These are phyloP conservation scores for Synergus umbraculus DNA, from an alignment of 2,888 invertebrate genomes.

Conservation along the genomic window DNA sequence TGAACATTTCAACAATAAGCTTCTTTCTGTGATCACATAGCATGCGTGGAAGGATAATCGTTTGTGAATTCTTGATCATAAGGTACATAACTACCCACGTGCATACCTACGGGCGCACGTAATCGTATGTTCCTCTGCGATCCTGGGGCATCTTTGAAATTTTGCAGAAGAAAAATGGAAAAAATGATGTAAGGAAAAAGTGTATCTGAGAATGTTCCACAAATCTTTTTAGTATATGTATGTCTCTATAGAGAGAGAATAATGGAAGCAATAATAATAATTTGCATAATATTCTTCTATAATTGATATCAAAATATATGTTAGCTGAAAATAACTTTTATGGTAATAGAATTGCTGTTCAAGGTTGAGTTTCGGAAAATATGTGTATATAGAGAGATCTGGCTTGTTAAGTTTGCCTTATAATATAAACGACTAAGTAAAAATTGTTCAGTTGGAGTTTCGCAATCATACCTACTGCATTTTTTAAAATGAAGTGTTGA, in stretches of 20 bases:
- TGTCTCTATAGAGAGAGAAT: no score
- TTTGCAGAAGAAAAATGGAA: slow-evolving; percentile 2
- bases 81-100: slow-evolving; percentile 18
- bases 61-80: slow-evolving; percentile 16
- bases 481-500: slow-evolving; percentile 38
- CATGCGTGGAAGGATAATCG: slow-evolving; percentile 8
- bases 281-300: no score
- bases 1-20: not conserved
- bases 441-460: slow-evolving; percentile 1
- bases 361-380: not conserved
- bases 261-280: no score
- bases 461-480: slow-evolving; percentile 12
- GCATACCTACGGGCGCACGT: slow-evolving; percentile 12
- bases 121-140: not conserved
- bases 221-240: not conserved
- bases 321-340: no score
- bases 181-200: slow-evolving; percentile 3
- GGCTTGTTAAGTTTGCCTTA: not conserved
- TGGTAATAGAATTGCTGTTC: not conserved
- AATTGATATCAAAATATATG: no score
- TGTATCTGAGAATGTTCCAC: not conserved
- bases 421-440: slow-evolving; percentile 6
- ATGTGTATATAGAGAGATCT: no score
- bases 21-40: not conserved
- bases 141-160: slow-evolving; percentile 14